phyloP scores from a whole-genome alignment of 2,113 vertebrate species.

The Candoia aspera region DNA sequence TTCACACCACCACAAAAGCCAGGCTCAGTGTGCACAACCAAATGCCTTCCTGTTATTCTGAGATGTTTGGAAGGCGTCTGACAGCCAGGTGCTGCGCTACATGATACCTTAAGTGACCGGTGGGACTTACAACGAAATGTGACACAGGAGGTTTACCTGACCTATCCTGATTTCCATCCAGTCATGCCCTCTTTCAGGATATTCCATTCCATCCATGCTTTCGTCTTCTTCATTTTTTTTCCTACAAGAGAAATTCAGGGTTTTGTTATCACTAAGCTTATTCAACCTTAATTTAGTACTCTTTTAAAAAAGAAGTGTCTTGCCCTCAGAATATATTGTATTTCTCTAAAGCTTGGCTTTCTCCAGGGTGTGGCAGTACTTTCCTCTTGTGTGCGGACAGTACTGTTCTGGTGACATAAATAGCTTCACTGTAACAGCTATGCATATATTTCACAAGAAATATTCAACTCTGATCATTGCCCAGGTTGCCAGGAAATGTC shows the following conservation, averaged over 20 bases:
- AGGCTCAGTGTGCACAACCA: neutral
- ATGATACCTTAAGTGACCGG: neutral
- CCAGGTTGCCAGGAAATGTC: neutral
- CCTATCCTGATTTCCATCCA: neutral
- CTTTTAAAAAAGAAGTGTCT: neutral
- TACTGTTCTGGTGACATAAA: neutral
- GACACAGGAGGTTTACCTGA: neutral
- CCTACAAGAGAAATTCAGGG: neutral
- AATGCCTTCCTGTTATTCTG: slow-evolving; percentile 16
- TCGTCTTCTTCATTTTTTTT: neutral
- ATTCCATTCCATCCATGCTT: neutral
- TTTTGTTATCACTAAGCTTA: neutral
- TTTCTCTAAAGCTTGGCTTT: neutral
- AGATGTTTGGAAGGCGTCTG: neutral
- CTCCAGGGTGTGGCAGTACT: neutral
- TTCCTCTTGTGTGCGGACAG: neutral
- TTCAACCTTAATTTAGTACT: neutral
- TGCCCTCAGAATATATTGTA: neutral
- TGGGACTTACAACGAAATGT: neutral
- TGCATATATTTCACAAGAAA: neutral
- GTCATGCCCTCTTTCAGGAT: too few relatives aligned
- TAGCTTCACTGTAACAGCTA: neutral
- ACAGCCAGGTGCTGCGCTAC: neutral
- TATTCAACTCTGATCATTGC: neutral
- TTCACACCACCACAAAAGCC: too few relatives aligned